Evolutionary conservation across 2,888 invertebrate genomes (phyloP).

Genomic region (Nomada flava): DNA sequence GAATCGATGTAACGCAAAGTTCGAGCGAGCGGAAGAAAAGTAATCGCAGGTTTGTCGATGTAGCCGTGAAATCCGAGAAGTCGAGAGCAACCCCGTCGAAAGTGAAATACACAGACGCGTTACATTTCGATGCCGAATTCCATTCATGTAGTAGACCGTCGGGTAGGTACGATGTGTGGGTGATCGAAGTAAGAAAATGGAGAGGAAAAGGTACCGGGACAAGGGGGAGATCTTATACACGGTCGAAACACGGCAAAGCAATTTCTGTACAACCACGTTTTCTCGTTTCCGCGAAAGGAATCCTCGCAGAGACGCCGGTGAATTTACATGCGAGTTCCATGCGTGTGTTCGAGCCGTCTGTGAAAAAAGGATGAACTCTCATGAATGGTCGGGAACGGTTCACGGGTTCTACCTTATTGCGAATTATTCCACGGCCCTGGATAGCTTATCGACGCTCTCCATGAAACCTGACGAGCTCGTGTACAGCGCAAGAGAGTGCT

Average conservation of each 20-base stretch:
- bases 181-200: constrained; percentile 69
- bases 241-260: constrained; percentile 72
- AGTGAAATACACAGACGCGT: constrained; percentile 58
- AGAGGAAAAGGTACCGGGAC: constrained; percentile 56
- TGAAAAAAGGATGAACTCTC: constrained; percentile 61
- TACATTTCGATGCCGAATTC: constrained; percentile 55
- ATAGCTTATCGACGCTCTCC: constrained; percentile 61
- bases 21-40: constrained; percentile 28
- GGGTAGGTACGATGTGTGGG: constrained; percentile 28
- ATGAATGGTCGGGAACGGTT: constrained; percentile 53
- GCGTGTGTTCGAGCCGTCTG: constrained; percentile 32
- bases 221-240: constrained; percentile 54
- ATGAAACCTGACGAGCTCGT: constrained; percentile 54
- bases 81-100: constrained; percentile 39
- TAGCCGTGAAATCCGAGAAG: constrained; percentile 37
- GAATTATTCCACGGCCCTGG: constrained; percentile 56
- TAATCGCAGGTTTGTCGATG: constrained; percentile 42
- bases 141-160: constrained; percentile 40
- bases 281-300: constrained; percentile 68
- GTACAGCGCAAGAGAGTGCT: constrained; percentile 34
- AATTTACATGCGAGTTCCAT: constrained; percentile 66
- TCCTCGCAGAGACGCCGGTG: constrained; percentile 56
- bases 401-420: constrained; percentile 51
- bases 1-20: constrained; percentile 23
- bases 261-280: constrained; percentile 74